Evolutionary conservation across 2,797 vertebrate species (phyloP).

Genomic region (Natrix natrix): DNA sequence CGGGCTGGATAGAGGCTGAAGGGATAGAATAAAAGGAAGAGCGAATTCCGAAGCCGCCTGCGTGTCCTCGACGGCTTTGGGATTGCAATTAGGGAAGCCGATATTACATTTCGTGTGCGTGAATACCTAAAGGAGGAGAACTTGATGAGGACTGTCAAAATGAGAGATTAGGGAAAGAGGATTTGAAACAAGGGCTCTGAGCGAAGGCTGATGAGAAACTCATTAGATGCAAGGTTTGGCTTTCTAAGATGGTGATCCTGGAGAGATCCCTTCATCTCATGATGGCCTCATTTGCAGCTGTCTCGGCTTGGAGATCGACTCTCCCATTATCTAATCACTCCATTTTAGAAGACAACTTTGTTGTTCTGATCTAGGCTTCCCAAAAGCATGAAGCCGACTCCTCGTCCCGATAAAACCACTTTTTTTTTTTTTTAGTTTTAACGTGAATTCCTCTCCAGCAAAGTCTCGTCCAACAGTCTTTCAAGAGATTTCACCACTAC

Average conservation of each 20-base stretch:
- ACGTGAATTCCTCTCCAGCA: too few species aligned
- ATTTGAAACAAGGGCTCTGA: not conserved
- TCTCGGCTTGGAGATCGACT: not conserved
- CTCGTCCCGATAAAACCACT: too few species aligned
- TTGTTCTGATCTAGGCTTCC: too few species aligned
- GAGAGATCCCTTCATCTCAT: not conserved
- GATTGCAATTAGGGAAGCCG: slow-evolving; percentile 37
- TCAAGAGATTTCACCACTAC: too few species aligned
- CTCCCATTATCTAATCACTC: not conserved
- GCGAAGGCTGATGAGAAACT: not conserved
- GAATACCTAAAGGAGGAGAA: not conserved
- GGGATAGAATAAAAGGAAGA: slow-evolving; percentile 41
- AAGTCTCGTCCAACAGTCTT: too few species aligned
- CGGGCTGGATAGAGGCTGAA: slow-evolving; percentile 45
- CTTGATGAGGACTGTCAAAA: not conserved
- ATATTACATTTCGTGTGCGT: not conserved
- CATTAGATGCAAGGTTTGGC: not conserved
- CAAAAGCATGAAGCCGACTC: too few species aligned
- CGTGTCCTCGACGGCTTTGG: not conserved
- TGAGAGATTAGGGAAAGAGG: not conserved
- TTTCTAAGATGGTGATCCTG: not conserved
- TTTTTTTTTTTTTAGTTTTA: too few species aligned
- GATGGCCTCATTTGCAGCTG: not conserved
- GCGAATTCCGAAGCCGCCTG: slow-evolving; percentile 27
- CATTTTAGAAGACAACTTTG: too few species aligned